These are phyloP conservation scores for Megalopta genalis DNA, from an alignment of 1,140 invertebrate species.

Conservation along the genomic window DNA sequence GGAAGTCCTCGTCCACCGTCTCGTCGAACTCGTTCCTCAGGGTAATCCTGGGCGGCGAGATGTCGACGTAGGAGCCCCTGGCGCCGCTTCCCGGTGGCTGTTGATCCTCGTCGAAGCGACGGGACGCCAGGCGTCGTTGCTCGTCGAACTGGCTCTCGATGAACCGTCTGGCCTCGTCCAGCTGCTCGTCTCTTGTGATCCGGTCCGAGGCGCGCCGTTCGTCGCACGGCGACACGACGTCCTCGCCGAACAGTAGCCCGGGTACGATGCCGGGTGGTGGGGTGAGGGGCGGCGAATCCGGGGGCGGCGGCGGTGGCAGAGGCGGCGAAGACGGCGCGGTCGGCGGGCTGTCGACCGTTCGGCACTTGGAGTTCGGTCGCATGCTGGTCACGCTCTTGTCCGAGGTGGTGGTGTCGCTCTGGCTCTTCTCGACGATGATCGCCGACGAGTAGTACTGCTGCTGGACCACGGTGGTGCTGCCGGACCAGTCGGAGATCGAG, in stretches of 20 bases:
- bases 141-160: slow-evolving; percentile 74
- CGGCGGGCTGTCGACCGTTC: slow-evolving; percentile 55
- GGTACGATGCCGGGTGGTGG: not conserved
- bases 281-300: slow-evolving; percentile 22
- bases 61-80: slow-evolving; percentile 55
- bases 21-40: slow-evolving; percentile 75
- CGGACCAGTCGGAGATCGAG: slow-evolving; percentile 83
- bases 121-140: slow-evolving; percentile 44
- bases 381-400: slow-evolving; percentile 76
- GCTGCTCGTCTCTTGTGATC: slow-evolving; percentile 59
- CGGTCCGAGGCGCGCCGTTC: not conserved
- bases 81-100: not conserved
- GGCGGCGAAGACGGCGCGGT: slow-evolving; percentile 30
- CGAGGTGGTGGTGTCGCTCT: slow-evolving; percentile 76
- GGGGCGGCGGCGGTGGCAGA: slow-evolving; percentile 29
- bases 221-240: not conserved
- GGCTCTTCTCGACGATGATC: slow-evolving; percentile 72
- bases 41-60: slow-evolving; percentile 68
- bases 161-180: slow-evolving; percentile 72
- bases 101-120: slow-evolving; percentile 59
- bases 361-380: slow-evolving; percentile 74
- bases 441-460: slow-evolving; percentile 72
- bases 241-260: not conserved
- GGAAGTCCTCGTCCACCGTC: slow-evolving; percentile 65
- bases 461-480: slow-evolving; percentile 78